Percentiles rank a stretch among this genome's conserved stretches.
Evolutionary conservation across 92 coral and sea anemone genomes (phyloP).

Genomic region (Bergia puertoricense): DNA sequence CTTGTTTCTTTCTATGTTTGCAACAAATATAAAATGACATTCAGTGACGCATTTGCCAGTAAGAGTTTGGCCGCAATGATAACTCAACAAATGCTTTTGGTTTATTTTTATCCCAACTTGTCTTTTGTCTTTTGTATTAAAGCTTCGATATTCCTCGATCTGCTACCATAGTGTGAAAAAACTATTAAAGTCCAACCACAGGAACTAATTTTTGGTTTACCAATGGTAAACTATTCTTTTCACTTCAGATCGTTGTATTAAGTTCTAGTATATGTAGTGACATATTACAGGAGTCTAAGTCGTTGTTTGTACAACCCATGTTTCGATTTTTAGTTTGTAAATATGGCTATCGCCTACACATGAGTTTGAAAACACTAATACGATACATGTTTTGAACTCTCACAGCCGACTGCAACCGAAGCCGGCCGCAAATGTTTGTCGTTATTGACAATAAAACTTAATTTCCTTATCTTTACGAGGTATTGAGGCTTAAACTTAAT

Average conservation of each 20-base stretch:
- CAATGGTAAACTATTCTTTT: background rate
- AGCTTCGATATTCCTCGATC: background rate
- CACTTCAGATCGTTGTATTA: background rate
- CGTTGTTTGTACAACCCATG: background rate
- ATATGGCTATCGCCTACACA: background rate
- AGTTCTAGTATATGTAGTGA: too few species aligned
- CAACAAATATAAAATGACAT: background rate
- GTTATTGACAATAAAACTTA: background rate
- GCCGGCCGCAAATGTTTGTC: constrained; percentile 7
- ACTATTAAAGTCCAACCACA: background rate
- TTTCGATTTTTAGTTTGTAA: constrained; percentile 5
- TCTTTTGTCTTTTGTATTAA: background rate
- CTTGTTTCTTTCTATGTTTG: background rate
- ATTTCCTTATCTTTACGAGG: background rate
- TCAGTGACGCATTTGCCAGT: background rate
- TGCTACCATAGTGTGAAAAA: constrained; percentile 1
- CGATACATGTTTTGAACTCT: background rate
- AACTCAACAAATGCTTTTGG: background rate
- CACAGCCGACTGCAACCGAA: background rate
- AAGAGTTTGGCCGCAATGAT: background rate
- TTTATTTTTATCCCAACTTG: background rate
- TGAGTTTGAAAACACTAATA: background rate
- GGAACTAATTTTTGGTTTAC: constrained; percentile 11
- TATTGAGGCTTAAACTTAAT: background rate
- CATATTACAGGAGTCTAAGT: background rate